A percentile compares a stretch with the other conserved stretches of the same genome.
Conservation (phyloP, 2,797 vertebrate genomes). For the Ctenosaura bakeri region DNA sequence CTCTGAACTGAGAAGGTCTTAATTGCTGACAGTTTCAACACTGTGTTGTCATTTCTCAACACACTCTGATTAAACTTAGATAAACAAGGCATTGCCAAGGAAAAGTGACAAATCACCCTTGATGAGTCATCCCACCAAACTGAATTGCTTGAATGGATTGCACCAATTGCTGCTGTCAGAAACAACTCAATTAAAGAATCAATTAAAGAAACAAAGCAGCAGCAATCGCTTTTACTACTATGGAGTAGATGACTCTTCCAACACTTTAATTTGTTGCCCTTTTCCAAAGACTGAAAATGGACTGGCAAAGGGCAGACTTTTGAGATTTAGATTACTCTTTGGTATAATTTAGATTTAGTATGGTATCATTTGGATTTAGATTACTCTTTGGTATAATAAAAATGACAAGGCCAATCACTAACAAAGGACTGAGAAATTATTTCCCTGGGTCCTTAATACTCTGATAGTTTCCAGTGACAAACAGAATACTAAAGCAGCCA, state of each 20-base stretch:
- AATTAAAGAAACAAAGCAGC: constrained; percentile 68
- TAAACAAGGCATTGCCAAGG: constrained; percentile 50
- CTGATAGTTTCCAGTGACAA: neutral
- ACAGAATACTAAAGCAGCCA: neutral
- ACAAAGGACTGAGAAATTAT: constrained; percentile 50
- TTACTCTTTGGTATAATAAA: constrained; percentile 62
- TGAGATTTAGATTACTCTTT: constrained; percentile 30
- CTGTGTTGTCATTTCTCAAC: too few relatives aligned
- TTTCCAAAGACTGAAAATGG: constrained; percentile 76
- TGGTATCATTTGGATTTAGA: too few relatives aligned
- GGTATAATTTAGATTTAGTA: too few relatives aligned
- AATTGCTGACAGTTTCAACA: too few relatives aligned
- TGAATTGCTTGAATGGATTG: constrained; percentile 69
- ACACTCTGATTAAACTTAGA: too few relatives aligned
- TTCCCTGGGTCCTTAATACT: constrained; percentile 32
- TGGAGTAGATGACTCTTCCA: constrained; percentile 14
- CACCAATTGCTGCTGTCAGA: constrained; percentile 40
- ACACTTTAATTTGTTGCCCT: constrained; percentile 64
- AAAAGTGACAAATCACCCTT: constrained; percentile 58
- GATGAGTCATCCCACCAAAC: constrained; percentile 31
- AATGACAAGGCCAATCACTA: constrained; percentile 45
- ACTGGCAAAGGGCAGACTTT: constrained; percentile 67
- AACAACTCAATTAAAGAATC: constrained; percentile 33
- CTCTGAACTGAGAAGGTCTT: too few relatives aligned
- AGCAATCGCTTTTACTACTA: constrained; percentile 23